Evolutionary conservation across 53 echinoderm and acorn worm genomes (phyloP).

Genomic region (Holothuria scabra): DNA sequence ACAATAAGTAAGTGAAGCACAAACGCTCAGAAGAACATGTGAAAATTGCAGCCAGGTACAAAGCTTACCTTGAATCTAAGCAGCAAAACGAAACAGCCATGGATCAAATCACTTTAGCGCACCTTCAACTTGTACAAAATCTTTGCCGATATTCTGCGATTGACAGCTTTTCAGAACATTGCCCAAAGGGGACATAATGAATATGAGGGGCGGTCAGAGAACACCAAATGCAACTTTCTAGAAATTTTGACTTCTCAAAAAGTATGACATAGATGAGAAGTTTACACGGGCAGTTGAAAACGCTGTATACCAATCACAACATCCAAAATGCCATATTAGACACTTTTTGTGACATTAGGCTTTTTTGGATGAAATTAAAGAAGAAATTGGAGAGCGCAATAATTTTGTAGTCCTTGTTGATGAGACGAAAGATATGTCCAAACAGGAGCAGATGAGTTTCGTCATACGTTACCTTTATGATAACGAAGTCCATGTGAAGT

Average conservation of each 20-base stretch:
- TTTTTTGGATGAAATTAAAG: too few relatives aligned
- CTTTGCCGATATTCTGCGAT: too few relatives aligned
- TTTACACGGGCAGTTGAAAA: too few relatives aligned
- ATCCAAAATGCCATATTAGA: too few relatives aligned
- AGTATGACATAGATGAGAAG: too few relatives aligned
- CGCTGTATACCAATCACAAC: too few relatives aligned
- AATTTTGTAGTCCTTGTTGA: too few relatives aligned
- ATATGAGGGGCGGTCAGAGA: neutral
- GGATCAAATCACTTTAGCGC: constrained; percentile 6
- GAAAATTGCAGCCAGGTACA: constrained; percentile 1
- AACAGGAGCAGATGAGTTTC: neutral
- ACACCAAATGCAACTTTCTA: neutral
- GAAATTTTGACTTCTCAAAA: constrained; percentile 3
- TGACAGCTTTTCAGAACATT: too few relatives aligned
- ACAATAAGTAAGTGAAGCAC: neutral
- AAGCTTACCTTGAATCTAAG: neutral
- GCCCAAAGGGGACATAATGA: too few relatives aligned
- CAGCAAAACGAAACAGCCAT: neutral
- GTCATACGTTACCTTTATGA: neutral
- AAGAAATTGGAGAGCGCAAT: too few relatives aligned
- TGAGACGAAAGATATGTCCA: too few relatives aligned
- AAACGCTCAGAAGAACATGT: neutral
- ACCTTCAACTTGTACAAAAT: constrained; percentile 43
- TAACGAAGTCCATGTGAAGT: constrained; percentile 20
- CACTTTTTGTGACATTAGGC: too few relatives aligned